phyloP scores from a whole-genome alignment of 1,140 invertebrate genomes.

The Tetraneura akinire region DNA sequence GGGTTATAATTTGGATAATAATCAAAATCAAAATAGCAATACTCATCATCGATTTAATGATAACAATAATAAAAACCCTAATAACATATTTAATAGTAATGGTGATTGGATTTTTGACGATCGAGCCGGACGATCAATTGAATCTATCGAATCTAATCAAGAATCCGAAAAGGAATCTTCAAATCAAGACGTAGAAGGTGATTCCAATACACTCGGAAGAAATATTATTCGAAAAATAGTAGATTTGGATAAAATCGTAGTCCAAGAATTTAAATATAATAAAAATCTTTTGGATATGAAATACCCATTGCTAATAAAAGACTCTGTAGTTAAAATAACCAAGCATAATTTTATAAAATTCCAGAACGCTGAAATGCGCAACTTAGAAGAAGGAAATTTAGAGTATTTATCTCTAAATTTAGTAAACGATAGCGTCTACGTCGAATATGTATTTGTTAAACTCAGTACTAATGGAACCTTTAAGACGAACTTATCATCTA shows the following conservation, averaged over 20 bases:
- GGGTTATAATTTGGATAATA: too few species aligned
- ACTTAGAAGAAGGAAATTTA: not conserved
- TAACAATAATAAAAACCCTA: not conserved
- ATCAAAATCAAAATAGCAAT: not conserved
- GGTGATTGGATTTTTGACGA: not conserved
- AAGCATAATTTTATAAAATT: not conserved
- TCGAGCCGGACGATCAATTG: not conserved
- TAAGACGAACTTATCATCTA: not conserved
- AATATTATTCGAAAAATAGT: not conserved
- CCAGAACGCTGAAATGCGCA: not conserved
- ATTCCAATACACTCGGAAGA: not conserved
- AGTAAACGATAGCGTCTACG: not conserved
- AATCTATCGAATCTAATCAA: not conserved
- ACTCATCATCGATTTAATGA: too few species aligned
- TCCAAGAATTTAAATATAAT: not conserved
- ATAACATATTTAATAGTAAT: not conserved
- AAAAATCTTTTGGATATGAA: not conserved
- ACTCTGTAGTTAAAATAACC: not conserved
- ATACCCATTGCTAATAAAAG: not conserved
- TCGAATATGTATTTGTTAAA: not conserved
- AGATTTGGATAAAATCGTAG: not conserved
- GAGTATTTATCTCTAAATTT: not conserved
- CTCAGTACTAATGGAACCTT: not conserved
- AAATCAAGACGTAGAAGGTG: not conserved
- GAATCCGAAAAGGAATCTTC: not conserved